Base-by-base conservation (phyloP, 2,113 vertebrate genomes). In the Tragulus kanchil region DNA sequence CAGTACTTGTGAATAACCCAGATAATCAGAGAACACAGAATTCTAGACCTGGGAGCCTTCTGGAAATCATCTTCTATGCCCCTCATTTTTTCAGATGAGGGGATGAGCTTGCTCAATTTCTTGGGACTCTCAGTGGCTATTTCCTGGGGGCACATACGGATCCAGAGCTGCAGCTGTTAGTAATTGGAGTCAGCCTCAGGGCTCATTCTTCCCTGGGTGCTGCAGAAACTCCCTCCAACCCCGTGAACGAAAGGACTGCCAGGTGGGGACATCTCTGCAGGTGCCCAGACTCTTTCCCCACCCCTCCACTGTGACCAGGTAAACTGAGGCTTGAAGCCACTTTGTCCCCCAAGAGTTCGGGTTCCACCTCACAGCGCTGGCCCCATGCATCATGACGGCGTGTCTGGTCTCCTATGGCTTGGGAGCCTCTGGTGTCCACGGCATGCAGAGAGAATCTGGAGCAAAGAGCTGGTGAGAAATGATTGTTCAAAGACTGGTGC, bases 131-230 rank as follows among this genome's bases (percentile, higher is more conserved):
- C 8, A 3, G 7, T 10, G 5, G 8, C 0, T 0, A 25, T 62
- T 15, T 54, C 50, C 26, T 15, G 10, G 79, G 75, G 59, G 17
- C 10, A 4, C 5, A 0, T 16, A 52, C 3, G 0, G 15, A 52
- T 26, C 17, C 26, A 19, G 8, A 2, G 8, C 48, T 6, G 0
- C 1, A 19, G 62, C 4, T 3, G 5, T 42, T 31, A 0, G 52
- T 25, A 56, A 14, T 14, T 13, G 84, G 81, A 8, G 52, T 23
- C 3, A 0, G 25, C 5, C 15, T 36, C 36, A 1, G 7, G 15
- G 9, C 45, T 17, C 2, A 5, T 19, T 83, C 45, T 84, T 13
- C 64, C 31, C 36, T 59, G 42, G 79, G 61, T 50, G 23, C 3
- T 48, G 5, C 56, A 78, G 86, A 75, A 78, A 48, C 79, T 56